Percentiles rank a stretch among this genome's conserved stretches.
phyloP scores from a whole-genome alignment of 2,797 vertebrate genomes.

The Callimico goeldii region DNA sequence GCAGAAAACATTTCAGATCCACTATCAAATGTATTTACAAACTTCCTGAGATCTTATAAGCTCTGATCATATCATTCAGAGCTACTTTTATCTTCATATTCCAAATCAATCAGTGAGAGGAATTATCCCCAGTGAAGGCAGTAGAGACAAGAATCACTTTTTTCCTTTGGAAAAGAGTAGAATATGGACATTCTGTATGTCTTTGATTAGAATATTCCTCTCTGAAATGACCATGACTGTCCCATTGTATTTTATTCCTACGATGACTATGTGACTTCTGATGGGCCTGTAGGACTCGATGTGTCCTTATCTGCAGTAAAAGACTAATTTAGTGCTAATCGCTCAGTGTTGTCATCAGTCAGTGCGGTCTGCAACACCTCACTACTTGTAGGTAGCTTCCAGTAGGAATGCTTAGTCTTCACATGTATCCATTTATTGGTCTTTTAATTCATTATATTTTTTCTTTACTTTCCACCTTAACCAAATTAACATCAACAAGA shows the following conservation, averaged over 20 bases:
- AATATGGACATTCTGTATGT: not conserved
- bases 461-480: not conserved
- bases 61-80: not conserved
- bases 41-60: not conserved
- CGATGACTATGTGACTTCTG: not conserved
- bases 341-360: not conserved
- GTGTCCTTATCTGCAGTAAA: not conserved
- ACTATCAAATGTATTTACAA: not conserved
- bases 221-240: not conserved
- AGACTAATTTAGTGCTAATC: constrained; percentile 20
- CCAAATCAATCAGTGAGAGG: not conserved
- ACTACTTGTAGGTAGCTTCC: not conserved
- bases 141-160: not conserved
- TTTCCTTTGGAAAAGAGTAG: not conserved
- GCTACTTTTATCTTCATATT: not conserved
- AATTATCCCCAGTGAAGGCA: not conserved
- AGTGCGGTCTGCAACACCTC: not conserved
- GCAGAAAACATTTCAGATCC: not conserved
- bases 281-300: not conserved
- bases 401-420: not conserved
- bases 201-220: not conserved
- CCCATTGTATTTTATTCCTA: not conserved
- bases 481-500: not conserved
- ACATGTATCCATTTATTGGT: not conserved
- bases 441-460: not conserved